Percentiles rank a stretch among this genome's conserved stretches.
Conservation (phyloP, 2,113 vertebrate species). For the Anhinga anhinga region DNA sequence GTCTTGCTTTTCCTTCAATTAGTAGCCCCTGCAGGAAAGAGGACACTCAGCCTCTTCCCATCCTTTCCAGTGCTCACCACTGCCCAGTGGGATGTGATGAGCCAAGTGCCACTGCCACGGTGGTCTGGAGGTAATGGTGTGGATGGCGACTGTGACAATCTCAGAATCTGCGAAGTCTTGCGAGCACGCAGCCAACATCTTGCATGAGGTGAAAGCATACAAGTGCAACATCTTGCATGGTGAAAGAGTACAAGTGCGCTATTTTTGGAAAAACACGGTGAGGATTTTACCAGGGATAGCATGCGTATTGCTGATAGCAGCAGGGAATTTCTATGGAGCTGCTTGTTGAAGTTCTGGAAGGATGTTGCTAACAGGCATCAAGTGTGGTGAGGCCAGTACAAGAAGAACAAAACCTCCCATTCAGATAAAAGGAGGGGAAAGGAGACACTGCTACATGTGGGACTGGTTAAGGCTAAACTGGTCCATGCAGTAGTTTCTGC, state of each 20-base stretch:
- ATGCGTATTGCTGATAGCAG: background rate
- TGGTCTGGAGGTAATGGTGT: background rate
- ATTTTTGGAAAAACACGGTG: background rate
- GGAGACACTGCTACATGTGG: background rate
- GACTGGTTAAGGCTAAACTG: background rate
- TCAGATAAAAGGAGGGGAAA: background rate
- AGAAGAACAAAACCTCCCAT: slow-evolving; percentile 2
- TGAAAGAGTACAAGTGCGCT: background rate
- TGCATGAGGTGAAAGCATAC: background rate
- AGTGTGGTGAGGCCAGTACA: background rate
- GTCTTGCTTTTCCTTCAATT: background rate
- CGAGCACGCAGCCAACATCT: accelerated
- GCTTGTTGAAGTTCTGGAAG: background rate
- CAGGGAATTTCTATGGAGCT: background rate
- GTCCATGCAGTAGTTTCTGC: background rate
- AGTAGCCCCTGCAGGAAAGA: background rate
- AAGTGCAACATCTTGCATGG: background rate
- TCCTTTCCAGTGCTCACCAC: background rate
- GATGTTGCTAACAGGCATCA: background rate
- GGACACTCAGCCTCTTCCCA: background rate
- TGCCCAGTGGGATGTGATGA: background rate
- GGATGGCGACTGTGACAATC: accelerated
- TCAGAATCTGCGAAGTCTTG: background rate
- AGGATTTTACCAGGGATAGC: background rate
- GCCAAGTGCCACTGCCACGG: accelerated